phyloP scores from a whole-genome alignment of 2,797 vertebrate genomes.

The Rachycentron canadum region DNA sequence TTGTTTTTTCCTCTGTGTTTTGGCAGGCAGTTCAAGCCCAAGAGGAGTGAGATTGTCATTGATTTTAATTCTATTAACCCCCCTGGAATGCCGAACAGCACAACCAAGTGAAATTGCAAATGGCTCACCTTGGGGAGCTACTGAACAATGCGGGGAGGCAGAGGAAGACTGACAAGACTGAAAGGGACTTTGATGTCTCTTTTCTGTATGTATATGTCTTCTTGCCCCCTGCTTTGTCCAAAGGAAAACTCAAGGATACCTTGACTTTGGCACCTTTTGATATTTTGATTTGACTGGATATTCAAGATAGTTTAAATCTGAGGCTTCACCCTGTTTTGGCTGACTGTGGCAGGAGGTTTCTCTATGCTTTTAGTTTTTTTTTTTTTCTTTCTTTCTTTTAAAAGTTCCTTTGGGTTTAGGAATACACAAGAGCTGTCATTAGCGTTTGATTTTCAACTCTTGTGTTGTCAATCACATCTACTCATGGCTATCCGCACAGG shows the following conservation, averaged over 20 bases:
- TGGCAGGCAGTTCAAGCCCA: conserved; percentile 92
- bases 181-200: conserved; percentile 63
- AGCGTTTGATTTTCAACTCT: conserved; percentile 26
- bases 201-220: conserved; percentile 33
- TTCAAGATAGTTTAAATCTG: conserved; percentile 47
- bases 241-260: conserved; percentile 57
- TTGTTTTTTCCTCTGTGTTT: conserved; percentile 58
- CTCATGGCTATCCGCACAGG: not conserved
- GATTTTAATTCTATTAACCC: conserved; percentile 95
- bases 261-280: conserved; percentile 55
- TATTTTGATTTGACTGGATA: conserved; percentile 54
- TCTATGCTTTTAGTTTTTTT: not conserved
- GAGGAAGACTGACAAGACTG: conserved; percentile 35
- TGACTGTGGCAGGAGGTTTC: conserved; percentile 13
- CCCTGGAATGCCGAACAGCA: conserved; percentile 74
- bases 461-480: conserved; percentile 7
- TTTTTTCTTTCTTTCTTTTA: conserved; percentile 1
- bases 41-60: conserved; percentile 90
- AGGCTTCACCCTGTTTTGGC: conserved; percentile 19
- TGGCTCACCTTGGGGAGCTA: conserved; percentile 37
- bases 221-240: conserved; percentile 52
- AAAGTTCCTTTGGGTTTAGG: conserved; percentile 17
- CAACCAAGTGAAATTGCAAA: conserved; percentile 59
- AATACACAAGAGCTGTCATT: conserved; percentile 2
- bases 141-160: conserved; percentile 18